These are phyloP conservation scores for Fregata magnificens DNA, from an alignment of 2,113 vertebrate species.

Conservation along the genomic window DNA sequence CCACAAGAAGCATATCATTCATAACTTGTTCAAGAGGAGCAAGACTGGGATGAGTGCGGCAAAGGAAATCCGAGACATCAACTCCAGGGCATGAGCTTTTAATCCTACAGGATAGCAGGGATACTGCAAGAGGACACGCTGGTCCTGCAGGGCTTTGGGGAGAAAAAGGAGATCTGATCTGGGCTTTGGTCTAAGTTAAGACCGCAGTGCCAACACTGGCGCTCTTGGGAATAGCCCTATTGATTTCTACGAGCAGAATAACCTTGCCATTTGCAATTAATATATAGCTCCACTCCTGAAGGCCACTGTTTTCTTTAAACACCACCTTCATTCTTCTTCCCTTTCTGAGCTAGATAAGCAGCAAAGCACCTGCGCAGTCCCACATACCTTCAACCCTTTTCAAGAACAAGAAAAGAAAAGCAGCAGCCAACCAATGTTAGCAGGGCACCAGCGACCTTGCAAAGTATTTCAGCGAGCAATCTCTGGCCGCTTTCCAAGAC, in stretches of 20 bases:
- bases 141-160: background rate
- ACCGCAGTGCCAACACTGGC: background rate
- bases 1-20: background rate
- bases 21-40: background rate
- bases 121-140: background rate
- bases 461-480: background rate
- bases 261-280: background rate
- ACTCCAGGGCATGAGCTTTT: background rate
- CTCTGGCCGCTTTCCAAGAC: background rate
- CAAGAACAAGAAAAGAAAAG: background rate
- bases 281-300: background rate
- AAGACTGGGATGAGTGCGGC: accelerated
- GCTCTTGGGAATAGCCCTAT: background rate
- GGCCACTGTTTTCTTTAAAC: background rate
- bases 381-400: background rate
- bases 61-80: background rate
- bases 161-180: background rate
- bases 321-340: background rate
- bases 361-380: background rate
- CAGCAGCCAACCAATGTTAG: background rate
- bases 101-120: background rate
- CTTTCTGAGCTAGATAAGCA: background rate
- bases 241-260: background rate
- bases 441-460: background rate
- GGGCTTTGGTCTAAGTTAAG: background rate